These are phyloP conservation scores for Dendrophyllia cribrosa DNA, from an alignment of 64 coral and sea anemone genomes.

Conservation along the genomic window DNA sequence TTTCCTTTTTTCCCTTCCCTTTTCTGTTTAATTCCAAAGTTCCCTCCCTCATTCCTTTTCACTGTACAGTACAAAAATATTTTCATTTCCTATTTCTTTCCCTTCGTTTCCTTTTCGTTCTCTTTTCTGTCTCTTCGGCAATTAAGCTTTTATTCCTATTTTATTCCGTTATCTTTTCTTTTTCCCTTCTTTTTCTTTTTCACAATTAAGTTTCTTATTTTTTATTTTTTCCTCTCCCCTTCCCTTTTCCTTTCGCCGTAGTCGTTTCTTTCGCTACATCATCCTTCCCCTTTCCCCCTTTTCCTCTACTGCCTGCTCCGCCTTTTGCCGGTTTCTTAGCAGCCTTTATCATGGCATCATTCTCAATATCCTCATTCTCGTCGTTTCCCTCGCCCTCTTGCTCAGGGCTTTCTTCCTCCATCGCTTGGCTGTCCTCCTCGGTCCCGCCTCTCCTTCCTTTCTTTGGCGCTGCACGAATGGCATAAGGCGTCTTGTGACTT, in stretches of 20 bases:
- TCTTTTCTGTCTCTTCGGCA: too few species aligned
- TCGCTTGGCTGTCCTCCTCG: constrained; percentile 24
- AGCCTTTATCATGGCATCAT: constrained; percentile 79
- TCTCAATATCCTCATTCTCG: constrained; percentile 69
- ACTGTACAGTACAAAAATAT: too few species aligned
- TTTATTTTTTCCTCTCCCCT: constrained; percentile 56
- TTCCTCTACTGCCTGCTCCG: constrained; percentile 37
- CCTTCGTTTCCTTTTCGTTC: too few species aligned
- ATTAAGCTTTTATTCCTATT: too few species aligned
- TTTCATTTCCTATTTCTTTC: too few species aligned
- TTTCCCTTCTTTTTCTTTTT: not conserved
- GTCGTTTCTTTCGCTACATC: constrained; percentile 28
- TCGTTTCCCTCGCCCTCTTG: not conserved
- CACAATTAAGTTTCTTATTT: not conserved
- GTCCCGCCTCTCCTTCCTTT: constrained; percentile 59
- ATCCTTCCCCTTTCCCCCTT: constrained; percentile 10
- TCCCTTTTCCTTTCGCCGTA: constrained; percentile 74
- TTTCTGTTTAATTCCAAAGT: too few species aligned
- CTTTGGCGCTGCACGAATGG: constrained; percentile 52
- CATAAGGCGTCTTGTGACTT: constrained; percentile 86
- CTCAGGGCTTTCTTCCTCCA: constrained; percentile 33
- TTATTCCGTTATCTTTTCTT: too few species aligned
- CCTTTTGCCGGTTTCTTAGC: constrained; percentile 70
- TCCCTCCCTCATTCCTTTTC: too few species aligned
- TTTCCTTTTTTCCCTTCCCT: too few species aligned